These are phyloP conservation scores for Channa striata DNA, from an alignment of 2,797 vertebrate genomes.

Conservation along the genomic window DNA sequence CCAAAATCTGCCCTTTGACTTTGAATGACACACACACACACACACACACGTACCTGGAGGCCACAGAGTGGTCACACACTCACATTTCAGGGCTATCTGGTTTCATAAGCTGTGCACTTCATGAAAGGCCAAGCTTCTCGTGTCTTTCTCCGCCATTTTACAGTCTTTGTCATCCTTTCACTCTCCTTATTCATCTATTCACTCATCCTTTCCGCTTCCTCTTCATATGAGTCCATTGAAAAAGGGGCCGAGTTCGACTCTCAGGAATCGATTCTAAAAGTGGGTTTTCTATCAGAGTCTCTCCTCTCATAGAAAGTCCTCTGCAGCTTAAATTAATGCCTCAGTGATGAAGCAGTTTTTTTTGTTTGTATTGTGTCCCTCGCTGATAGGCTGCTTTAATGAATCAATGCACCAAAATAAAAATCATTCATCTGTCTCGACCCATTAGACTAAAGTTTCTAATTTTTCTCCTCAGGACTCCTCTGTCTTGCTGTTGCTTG, in stretches of 20 bases:
- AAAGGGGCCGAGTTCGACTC: constrained; percentile 22
- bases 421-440: background rate
- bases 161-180: constrained; percentile 64
- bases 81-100: constrained; percentile 95
- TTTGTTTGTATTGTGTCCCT: background rate
- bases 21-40: constrained; percentile 44
- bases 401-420: background rate
- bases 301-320: background rate
- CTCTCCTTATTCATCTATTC: constrained; percentile 63
- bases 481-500: constrained; percentile 25
- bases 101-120: constrained; percentile 94
- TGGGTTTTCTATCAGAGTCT: constrained; percentile 13
- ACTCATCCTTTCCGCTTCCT: constrained; percentile 65
- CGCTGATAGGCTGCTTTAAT: background rate
- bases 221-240: constrained; percentile 32
- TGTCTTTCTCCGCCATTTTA: constrained; percentile 76
- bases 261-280: constrained; percentile 38
- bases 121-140: constrained; percentile 88
- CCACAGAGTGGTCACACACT: constrained; percentile 89
- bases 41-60: constrained; percentile 70
- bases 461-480: background rate
- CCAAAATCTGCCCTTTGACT: constrained; percentile 74
- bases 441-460: constrained; percentile 5
- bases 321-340: background rate
- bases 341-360: background rate